Evolutionary conservation across 2,797 vertebrate species (phyloP), one percentile per base, ranked within the genome.

Genomic region (Onychomys arenicola): DNA sequence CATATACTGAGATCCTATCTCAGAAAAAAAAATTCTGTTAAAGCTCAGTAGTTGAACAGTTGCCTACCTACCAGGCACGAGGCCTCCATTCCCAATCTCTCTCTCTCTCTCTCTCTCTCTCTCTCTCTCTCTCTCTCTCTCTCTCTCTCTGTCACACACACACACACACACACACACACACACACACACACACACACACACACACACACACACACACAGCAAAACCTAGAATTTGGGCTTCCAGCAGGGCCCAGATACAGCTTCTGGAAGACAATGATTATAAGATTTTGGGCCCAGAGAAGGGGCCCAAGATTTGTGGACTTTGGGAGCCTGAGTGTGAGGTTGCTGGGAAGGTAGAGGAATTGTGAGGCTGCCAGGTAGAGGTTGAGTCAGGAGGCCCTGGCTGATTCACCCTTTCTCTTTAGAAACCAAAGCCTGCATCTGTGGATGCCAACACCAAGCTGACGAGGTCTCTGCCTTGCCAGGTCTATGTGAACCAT

Each of bases 401-500:
- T 19, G 49, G 93, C 75, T 6, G 2, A 0, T 23, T 29, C 59
- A 14, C 27, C 4, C 1, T 34, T 61, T 40, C 25, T 37, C 23
- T 21, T 76, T n/a, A 99, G 99, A 99, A 99, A 96, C 99, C 99
- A 71, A 99, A 99, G 97, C 99, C 99, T 1, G 99, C 99, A 5
- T 99, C 99, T 0, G 99, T 99, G 97, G 99, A 99, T 9, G 99
- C 99, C 61, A 98, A 98, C 96, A 99, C 99, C 94, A 99, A 99
- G 96, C 98, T 99, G 80, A 99, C 99, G 0, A 99, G 99, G 25
- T 99, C 99, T 0, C 98, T 99, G 95, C 99, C 99, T 2, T 99
- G 99, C 97, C 99, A 99, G 94, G 99, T 99, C 73, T 99, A 99
- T 0, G 99, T 99, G 88, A 99, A 99, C 97, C 99, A 99, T 1